These are phyloP conservation scores for Drosophila setifemur DNA, from an alignment of 1,140 invertebrate genomes.

Conservation along the genomic window DNA sequence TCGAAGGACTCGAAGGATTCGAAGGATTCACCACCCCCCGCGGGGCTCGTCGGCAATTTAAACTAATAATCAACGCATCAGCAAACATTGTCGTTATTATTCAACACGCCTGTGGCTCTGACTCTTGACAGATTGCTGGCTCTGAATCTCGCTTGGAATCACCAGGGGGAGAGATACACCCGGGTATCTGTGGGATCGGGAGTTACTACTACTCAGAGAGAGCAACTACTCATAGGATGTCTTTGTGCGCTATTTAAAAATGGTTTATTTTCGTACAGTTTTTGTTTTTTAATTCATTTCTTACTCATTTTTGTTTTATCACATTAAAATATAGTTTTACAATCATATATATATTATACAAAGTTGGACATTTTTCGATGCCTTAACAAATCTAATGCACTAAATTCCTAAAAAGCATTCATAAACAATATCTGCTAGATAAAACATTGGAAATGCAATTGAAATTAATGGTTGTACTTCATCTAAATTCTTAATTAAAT, in stretches of 20 bases:
- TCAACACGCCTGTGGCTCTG: conserved; percentile 55
- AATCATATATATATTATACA: conserved; percentile 67
- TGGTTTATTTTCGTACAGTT: conserved; percentile 68
- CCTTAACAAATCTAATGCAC: conserved; percentile 59
- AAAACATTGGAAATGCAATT: background rate
- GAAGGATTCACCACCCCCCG: conserved; percentile 24
- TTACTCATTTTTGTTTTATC: conserved; percentile 57
- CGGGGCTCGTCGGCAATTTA: conserved; percentile 71
- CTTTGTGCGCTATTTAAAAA: conserved; percentile 55
- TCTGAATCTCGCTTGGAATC: conserved; percentile 3
- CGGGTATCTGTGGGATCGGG: background rate
- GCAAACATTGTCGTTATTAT: conserved; percentile 81
- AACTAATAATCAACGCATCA: conserved; percentile 82
- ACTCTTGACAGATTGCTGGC: conserved; percentile 61
- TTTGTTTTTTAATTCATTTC: conserved; percentile 40
- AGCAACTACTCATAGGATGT: background rate
- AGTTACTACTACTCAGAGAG: conserved; percentile 44
- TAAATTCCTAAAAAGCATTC: conserved; percentile 33
- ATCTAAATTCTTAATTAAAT: too few relatives aligned
- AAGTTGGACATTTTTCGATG: conserved; percentile 30
- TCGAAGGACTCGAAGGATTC: background rate
- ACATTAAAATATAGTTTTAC: conserved; percentile 74
- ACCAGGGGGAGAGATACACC: background rate
- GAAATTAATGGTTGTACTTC: background rate
- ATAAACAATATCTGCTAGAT: background rate